A percentile compares a stretch with the other conserved stretches of the same genome.
Evolutionary conservation across 2,797 vertebrate species (phyloP).

Genomic region (Leuciscus waleckii): DNA sequence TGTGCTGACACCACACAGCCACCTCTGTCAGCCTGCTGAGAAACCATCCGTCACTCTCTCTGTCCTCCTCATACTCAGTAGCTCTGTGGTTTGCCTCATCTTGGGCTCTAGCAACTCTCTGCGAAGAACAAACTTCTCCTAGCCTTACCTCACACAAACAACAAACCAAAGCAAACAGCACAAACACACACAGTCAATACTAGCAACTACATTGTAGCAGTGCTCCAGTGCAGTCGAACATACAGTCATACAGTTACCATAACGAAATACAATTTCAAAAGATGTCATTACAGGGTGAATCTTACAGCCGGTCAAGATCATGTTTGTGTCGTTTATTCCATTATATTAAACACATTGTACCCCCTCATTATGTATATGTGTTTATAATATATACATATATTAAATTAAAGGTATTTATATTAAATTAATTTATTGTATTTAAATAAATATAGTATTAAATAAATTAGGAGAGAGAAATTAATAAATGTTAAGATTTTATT

Average conservation of each 20-base stretch:
- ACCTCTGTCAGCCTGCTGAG: constrained; percentile 59
- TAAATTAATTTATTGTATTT: too few relatives aligned
- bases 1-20: constrained; percentile 58
- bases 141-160: constrained; percentile 36
- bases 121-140: constrained; percentile 51
- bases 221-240: not conserved
- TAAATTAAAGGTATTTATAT: not conserved
- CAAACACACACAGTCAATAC: constrained; percentile 9
- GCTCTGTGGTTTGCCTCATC: constrained; percentile 40
- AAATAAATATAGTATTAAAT: not conserved
- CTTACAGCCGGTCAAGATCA: not conserved
- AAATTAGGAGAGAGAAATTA: not conserved
- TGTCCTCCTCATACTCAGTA: constrained; percentile 40
- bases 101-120: constrained; percentile 45
- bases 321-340: not conserved
- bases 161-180: constrained; percentile 34
- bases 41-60: constrained; percentile 44
- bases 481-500: not conserved
- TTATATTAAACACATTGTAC: not conserved
- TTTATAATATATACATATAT: too few relatives aligned
- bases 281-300: not conserved
- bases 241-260: not conserved
- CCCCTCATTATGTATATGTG: too few relatives aligned
- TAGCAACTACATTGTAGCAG: not conserved
- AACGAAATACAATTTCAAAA: not conserved